These are phyloP conservation scores for Ranitomeya imitator DNA, from an alignment of 2,113 vertebrate species.

Conservation along the genomic window DNA sequence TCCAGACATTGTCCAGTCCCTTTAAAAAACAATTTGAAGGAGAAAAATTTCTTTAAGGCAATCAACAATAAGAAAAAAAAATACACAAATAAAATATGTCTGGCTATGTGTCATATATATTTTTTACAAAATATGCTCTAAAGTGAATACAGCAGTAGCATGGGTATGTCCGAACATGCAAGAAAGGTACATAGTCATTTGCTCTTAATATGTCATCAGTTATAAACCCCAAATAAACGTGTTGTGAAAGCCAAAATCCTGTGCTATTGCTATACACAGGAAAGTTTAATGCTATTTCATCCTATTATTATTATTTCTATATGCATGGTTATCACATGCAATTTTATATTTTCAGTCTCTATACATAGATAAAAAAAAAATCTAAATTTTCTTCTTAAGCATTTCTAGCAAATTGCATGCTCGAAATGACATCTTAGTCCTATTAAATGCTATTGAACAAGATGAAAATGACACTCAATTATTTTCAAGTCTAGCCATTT, in stretches of 20 bases:
- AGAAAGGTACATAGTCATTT: neutral
- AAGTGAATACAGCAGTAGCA: neutral
- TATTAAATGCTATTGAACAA: conserved; percentile 6
- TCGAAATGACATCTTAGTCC: conserved; percentile 12
- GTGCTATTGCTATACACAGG: neutral
- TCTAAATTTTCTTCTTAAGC: neutral
- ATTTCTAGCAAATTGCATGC: conserved; percentile 36
- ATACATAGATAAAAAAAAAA: neutral
- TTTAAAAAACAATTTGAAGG: neutral
- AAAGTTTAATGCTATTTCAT: neutral
- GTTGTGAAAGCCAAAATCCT: conserved; percentile 12
- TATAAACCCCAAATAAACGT: conserved; percentile 15
- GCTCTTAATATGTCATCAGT: conserved; percentile 18
- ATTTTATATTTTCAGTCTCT: conserved; percentile 24
- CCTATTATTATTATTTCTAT: conserved; percentile 32
- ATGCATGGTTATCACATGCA: conserved; percentile 47
- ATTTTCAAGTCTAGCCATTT: conserved; percentile 12
- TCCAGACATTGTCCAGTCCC: neutral
- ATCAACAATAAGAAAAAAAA: neutral
- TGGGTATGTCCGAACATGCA: neutral
- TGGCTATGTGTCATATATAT: neutral
- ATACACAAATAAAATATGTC: conserved; percentile 6
- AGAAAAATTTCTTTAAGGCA: neutral
- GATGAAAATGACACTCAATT: neutral
- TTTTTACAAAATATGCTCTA: neutral